Conservation (phyloP, 2,888 invertebrate genomes). For the Thera britannica region DNA sequence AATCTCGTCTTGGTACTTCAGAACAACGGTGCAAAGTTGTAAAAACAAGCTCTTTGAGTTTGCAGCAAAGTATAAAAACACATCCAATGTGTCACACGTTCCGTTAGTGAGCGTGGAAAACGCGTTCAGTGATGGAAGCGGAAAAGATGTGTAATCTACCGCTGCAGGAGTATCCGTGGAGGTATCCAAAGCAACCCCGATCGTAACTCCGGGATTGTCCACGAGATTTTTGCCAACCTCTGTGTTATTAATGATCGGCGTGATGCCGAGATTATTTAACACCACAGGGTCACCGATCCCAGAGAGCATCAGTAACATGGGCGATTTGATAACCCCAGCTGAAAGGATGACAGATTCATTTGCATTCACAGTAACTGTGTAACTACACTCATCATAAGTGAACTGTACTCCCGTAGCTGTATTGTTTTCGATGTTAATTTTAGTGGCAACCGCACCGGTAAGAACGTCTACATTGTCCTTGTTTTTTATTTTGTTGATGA, state of each 20-base stretch:
- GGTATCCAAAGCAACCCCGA: no score
- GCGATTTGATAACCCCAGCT: conserved; percentile 54
- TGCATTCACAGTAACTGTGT: conserved; percentile 39
- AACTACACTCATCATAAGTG: conserved; percentile 30
- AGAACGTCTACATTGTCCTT: conserved; percentile 3
- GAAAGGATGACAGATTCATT: conserved; percentile 49
- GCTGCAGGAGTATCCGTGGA: no score
- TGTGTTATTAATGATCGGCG: conserved; percentile 31
- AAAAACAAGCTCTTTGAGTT: conserved; percentile 34
- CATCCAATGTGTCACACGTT: no score
- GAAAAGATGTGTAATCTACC: no score
- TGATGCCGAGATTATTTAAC: conserved; percentile 45
- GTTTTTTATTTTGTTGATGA: conserved; percentile 8
- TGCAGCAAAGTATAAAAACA: conserved; percentile 32
- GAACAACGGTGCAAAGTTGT: conserved; percentile 45
- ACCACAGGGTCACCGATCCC: conserved; percentile 55
- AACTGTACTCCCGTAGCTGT: conserved; percentile 54
- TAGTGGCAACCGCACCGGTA: conserved; percentile 6
- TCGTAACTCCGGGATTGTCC: conserved; percentile 28
- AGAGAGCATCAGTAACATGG: conserved; percentile 56
- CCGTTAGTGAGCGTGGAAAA: no score
- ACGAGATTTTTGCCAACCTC: conserved; percentile 36
- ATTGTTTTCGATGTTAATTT: conserved; percentile 46
- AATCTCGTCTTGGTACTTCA: conserved; percentile 46
- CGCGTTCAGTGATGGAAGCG: no score